Conservation (phyloP, 1,140 invertebrate genomes). For the Bombus fervidus region DNA sequence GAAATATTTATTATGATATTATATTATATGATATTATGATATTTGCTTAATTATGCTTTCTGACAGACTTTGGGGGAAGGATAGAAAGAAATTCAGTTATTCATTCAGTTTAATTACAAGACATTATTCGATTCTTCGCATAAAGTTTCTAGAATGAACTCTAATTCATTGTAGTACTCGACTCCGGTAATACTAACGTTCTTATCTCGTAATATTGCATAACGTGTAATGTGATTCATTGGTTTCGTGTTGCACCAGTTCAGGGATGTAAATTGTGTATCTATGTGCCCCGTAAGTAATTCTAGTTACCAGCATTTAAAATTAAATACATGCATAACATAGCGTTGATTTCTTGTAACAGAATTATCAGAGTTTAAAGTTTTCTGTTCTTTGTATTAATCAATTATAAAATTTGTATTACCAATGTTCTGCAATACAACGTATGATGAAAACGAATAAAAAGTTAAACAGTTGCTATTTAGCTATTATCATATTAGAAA, state of each 20-base stretch:
- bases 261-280: not conserved
- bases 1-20: too few species aligned
- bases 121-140: not conserved
- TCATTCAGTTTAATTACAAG: not conserved
- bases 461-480: not conserved
- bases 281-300: not conserved
- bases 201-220: slow-evolving; percentile 29
- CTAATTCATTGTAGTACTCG: too few species aligned
- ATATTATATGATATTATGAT: not conserved
- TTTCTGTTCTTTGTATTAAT: not conserved
- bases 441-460: not conserved
- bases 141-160: slow-evolving; percentile 28
- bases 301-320: not conserved
- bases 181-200: not conserved
- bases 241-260: not conserved
- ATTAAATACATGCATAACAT: not conserved
- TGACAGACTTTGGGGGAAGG: not conserved
- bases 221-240: slow-evolving; percentile 12
- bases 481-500: not conserved
- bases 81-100: not conserved
- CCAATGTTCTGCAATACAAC: too few species aligned
- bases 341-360: too few species aligned
- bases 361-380: too few species aligned
- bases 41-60: not conserved
- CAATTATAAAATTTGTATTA: not conserved